Base-by-base conservation (phyloP, 1,140 invertebrate species). In the Pseudomyrmex flavicornis region DNA sequence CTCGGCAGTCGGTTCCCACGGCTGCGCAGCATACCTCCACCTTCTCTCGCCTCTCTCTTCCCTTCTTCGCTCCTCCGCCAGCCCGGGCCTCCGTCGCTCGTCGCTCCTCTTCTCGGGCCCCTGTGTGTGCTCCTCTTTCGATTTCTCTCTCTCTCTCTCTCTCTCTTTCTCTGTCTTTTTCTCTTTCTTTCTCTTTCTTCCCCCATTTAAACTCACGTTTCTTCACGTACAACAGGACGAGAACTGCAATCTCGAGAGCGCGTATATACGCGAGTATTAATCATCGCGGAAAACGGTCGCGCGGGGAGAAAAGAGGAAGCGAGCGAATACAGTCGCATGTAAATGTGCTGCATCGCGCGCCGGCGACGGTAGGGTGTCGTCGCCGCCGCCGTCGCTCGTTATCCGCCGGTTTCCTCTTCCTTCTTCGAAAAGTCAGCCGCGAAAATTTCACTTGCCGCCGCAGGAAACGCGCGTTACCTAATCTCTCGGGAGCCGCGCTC, bases 1-100 rank as follows among this genome's bases (percentile, higher is more conserved):
- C 85, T 88, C 90, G 86, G 82, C 86, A 89, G 85, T 90, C 83
- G 77, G 91, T 91, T 92, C 91, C 91, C 91, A 91, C 91, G 90
- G 89, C 91, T 86, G 90, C 91, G 87, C 90, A 84, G 88, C 86
- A 89, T 89, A 91, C 88, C 91, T 88, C 86, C 90, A 85, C 91
- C 88, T 89, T 89, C 88, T 88, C 77, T 83, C 73, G 73, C 82
- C 83, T 86, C 88, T 87, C 84, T 79, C 79, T 75, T 79, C 72
- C 79, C 77, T 52, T 65, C 82, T 69, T 87, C 87, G 12, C 35
- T 35, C 77, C 82, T 46, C 72, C 62, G 62, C 50, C 65, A 22
- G 44, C 17, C 66, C 61, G 58, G 17, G 50, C 46, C 72, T 26
- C 22, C 68, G 35, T 46, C 50, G 17, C 59, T 69, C 69, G 48